These are phyloP conservation scores for Dromococcyx pavoninus DNA, from an alignment of 2,797 vertebrate species.

Conservation along the genomic window DNA sequence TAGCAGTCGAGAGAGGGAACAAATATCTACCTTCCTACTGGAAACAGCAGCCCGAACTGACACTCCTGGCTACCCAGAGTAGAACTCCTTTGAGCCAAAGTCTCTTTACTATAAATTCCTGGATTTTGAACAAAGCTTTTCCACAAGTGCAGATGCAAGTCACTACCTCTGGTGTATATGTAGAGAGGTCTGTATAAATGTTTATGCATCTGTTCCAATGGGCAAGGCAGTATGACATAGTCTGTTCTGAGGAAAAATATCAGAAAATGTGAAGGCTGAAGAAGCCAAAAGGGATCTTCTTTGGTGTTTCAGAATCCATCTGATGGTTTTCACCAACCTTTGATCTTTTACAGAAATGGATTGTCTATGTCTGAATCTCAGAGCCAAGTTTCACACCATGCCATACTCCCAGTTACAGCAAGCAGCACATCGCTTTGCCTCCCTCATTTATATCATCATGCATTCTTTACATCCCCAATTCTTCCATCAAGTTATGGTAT, in stretches of 20 bases:
- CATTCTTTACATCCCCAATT: accelerated
- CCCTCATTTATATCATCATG: background rate
- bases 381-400: background rate
- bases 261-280: background rate
- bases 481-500: background rate
- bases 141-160: background rate
- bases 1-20: background rate
- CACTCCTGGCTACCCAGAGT: background rate
- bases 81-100: background rate
- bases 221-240: background rate
- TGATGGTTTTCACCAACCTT: background rate
- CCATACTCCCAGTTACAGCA: background rate
- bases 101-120: background rate
- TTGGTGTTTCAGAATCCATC: background rate
- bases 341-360: background rate
- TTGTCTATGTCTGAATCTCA: background rate
- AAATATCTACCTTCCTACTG: background rate
- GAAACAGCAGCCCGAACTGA: background rate
- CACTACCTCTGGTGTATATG: background rate
- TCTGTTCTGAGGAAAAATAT: background rate
- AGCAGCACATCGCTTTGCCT: background rate
- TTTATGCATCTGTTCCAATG: background rate
- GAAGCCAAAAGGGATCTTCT: background rate
- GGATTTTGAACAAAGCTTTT: background rate
- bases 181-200: background rate